A percentile compares a stretch with the other conserved stretches of the same genome.
Conservation (phyloP, 2,888 invertebrate species). For the Ormyrus thymus region DNA sequence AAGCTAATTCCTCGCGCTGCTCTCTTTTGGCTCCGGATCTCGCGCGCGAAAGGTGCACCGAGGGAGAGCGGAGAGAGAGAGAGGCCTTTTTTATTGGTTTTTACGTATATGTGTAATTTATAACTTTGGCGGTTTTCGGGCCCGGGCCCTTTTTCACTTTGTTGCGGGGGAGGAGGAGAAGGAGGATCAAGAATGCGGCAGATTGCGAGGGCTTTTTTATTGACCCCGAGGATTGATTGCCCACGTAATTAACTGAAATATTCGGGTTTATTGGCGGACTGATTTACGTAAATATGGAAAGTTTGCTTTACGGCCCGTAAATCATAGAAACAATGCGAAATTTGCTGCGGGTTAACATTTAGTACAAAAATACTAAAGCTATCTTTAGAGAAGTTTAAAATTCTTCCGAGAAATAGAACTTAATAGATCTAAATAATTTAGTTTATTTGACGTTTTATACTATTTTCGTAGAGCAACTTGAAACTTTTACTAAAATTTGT, state of each 20-base stretch:
- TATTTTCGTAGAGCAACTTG: no score
- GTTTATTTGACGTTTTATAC: no score
- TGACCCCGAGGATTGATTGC: neutral
- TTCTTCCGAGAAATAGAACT: no score
- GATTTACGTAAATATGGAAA: no score
- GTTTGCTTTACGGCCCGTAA: no score
- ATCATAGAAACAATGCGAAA: neutral
- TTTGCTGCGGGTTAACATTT: no score
- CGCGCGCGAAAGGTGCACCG: constrained; percentile 37
- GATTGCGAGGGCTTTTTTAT: constrained; percentile 2
- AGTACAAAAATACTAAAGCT: no score
- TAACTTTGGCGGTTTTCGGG: constrained; percentile 40
- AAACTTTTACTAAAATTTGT: no score
- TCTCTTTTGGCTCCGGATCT: constrained; percentile 47
- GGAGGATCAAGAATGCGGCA: constrained; percentile 24
- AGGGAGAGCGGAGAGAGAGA: neutral
- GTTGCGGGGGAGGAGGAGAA: constrained; percentile 29
- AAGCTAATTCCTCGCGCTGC: constrained; percentile 54
- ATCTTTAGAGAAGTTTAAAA: no score
- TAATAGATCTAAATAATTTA: no score
- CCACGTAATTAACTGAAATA: no score
- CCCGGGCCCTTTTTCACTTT: constrained; percentile 45
- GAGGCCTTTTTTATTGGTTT: constrained; percentile 54
- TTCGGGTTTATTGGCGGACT: no score
- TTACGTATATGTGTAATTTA: constrained; percentile 51